Base-by-base conservation (phyloP, 2,113 vertebrate species). In the Ammodytes marinus region DNA sequence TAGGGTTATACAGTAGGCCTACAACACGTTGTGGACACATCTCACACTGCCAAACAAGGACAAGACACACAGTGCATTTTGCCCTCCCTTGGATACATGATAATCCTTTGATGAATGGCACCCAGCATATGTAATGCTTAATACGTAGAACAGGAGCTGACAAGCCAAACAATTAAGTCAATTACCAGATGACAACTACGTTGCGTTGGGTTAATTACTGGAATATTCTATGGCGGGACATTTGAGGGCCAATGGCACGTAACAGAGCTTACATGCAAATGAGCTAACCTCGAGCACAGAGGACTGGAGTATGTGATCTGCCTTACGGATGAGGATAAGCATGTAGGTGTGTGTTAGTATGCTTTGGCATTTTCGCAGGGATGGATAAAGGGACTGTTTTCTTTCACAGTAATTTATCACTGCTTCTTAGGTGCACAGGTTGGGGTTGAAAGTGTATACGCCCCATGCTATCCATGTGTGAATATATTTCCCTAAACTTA, bases 161-260 rank as follows among this genome's bases (percentile, higher is more conserved):
- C 92, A 92, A 90, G 90, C 88, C 91, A 91, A 92, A 92, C 92
- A 93, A 93, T 94, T 92, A 92, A 91, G 91, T 93, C 92, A 93
- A 93, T 93, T 94, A 92, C 76, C 5, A 43, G 54, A 75, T 91
- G 92, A 93, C 92, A 89, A 90, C 88, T 79, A 82, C 89, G 88
- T 90, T 91, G 90, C 77, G 78, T 69, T 84, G 88, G 93, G 93
- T 94, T 94, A 93, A 94, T 93, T 93, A 89, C 89, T 78, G 85
- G 80, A 90, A 69, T 86, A 74, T 75, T 89, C 74, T 27, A 39
- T 67, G 69, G 83, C 11, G 59, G 67, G 80, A 70, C 55, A 89
- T 92, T 90, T 89, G 77, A 84, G 76, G 88, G 85, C 84, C 88
- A 88, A 72, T 73, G 89, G 86, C 87, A 92, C 58, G 79, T 90